These are phyloP conservation scores for Lissonota sp. DNA, from an alignment of 2,888 invertebrate species.

Conservation along the genomic window DNA sequence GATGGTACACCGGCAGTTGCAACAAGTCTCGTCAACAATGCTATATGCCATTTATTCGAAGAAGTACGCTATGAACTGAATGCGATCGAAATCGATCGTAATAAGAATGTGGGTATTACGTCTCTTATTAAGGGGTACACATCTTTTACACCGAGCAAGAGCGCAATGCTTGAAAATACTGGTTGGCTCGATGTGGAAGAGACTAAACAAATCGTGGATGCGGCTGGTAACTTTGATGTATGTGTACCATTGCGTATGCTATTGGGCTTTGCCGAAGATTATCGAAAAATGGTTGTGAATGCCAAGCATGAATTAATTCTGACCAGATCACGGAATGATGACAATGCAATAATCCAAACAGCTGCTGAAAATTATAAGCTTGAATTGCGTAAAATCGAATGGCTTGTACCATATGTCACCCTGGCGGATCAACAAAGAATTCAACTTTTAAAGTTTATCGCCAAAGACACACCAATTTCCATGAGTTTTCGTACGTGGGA, in stretches of 20 bases:
- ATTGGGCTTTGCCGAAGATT: neutral
- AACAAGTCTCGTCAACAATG: slow-evolving; percentile 50
- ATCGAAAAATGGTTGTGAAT: slow-evolving; percentile 55
- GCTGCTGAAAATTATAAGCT: too few relatives aligned
- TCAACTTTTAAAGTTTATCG: neutral
- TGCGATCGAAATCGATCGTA: slow-evolving; percentile 64
- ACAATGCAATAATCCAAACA: too few relatives aligned
- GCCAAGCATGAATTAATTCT: slow-evolving; percentile 69
- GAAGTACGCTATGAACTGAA: slow-evolving; percentile 78
- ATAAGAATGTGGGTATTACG: slow-evolving; percentile 74
- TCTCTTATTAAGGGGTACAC: slow-evolving; percentile 77
- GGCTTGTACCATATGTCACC: too few relatives aligned
- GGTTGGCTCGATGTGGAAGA: slow-evolving; percentile 47
- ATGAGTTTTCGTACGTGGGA: slow-evolving; percentile 68
- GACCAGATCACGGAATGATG: too few relatives aligned
- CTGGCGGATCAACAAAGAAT: slow-evolving; percentile 35
- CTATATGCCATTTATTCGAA: slow-evolving; percentile 74
- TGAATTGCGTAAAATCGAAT: too few relatives aligned
- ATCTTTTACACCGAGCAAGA: slow-evolving; percentile 68
- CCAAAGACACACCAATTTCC: slow-evolving; percentile 51
- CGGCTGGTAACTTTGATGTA: slow-evolving; percentile 38
- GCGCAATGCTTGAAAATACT: slow-evolving; percentile 40
- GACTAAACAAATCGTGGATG: slow-evolving; percentile 2
- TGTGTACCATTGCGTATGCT: slow-evolving; percentile 8
- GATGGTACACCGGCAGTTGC: slow-evolving; percentile 13